Conservation (phyloP, 2,888 invertebrate species). For the Tortrix viridana region DNA sequence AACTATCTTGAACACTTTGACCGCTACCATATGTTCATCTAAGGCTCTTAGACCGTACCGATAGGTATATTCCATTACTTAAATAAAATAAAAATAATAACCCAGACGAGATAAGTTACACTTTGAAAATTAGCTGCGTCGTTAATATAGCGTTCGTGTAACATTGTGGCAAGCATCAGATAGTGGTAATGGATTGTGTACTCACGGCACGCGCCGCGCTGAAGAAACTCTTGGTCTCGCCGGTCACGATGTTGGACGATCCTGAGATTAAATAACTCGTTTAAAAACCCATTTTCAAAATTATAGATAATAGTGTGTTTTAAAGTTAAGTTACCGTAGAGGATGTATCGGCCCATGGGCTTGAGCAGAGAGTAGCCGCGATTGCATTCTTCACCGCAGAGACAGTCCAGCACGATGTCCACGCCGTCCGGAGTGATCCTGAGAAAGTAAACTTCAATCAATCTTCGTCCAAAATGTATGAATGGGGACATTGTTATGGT, state of each 20-base stretch:
- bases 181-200: constrained; percentile 59
- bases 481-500: too few species aligned
- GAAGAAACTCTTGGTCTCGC: constrained; percentile 96
- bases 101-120: background rate
- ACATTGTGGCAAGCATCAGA: constrained; percentile 47
- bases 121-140: background rate
- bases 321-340: constrained; percentile 86
- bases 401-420: constrained; percentile 93
- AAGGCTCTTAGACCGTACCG: too few species aligned
- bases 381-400: constrained; percentile 95
- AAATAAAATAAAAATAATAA: background rate
- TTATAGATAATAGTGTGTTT: background rate
- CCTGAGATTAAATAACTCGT: constrained; percentile 77
- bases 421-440: constrained; percentile 91
- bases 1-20: too few species aligned
- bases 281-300: constrained; percentile 11
- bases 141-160: constrained; percentile 21
- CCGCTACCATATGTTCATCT: too few species aligned
- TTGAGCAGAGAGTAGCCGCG: constrained; percentile 92
- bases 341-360: constrained; percentile 94
- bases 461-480: background rate
- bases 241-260: constrained; percentile 94
- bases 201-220: constrained; percentile 95
- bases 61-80: background rate
- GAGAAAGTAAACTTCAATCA: constrained; percentile 37